phyloP scores from a whole-genome alignment of 2,797 vertebrate species.

The Menidia menidia region DNA sequence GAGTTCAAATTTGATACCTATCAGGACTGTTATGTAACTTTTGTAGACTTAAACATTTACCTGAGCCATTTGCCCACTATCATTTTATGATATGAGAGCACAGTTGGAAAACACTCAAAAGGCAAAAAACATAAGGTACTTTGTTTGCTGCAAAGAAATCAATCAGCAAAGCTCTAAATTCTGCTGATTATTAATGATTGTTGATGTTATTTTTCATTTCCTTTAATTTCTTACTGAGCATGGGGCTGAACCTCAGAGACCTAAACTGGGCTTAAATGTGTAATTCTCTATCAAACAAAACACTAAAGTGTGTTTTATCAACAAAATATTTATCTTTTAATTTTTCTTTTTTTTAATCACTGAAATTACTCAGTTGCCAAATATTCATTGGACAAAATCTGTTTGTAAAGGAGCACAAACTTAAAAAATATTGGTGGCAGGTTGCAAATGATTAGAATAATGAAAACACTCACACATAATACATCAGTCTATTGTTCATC shows the following conservation, averaged over 20 bases:
- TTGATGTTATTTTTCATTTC: no score
- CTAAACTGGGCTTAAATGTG: not conserved
- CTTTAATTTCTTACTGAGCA: no score
- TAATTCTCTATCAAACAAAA: no score
- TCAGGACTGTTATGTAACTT: not conserved
- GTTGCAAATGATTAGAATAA: no score
- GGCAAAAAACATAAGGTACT: not conserved
- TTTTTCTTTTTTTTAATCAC: not conserved
- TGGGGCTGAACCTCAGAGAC: not conserved
- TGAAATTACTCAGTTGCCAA: conserved; percentile 3
- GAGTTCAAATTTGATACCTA: no score
- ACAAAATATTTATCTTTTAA: no score
- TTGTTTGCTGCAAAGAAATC: not conserved
- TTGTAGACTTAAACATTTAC: not conserved
- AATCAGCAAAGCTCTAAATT: not conserved
- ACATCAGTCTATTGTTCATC: no score
- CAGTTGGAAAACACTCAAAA: not conserved
- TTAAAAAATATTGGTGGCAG: not conserved
- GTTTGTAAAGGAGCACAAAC: not conserved
- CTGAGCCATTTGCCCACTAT: not conserved
- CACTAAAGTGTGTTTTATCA: no score
- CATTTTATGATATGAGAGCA: not conserved
- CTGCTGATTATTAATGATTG: no score
- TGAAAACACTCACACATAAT: no score
- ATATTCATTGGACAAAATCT: not conserved